Base-by-base conservation (phyloP, 2,113 vertebrate species). In the Nanorana parkeri region DNA sequence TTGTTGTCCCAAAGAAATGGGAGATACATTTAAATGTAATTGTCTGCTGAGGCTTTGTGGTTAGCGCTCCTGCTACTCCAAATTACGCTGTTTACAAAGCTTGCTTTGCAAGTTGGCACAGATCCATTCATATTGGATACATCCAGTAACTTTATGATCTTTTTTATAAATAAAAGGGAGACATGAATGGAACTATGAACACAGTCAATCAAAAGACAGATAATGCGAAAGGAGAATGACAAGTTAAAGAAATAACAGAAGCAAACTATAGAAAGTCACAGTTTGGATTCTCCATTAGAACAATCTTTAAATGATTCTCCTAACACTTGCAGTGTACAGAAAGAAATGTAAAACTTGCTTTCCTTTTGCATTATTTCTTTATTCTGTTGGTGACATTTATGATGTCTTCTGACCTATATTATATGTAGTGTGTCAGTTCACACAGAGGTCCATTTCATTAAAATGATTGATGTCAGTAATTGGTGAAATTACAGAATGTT, bases 81-180 rank as follows among this genome's bases (percentile, higher is more conserved):
- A 82, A 82, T 82, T 82, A 58, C 80, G 67, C 72, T 82, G 80
- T 82, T 82, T 82, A 82, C 80, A 82, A 81, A 81, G 78, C 61
- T 58, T 47, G 80, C 63, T 56, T 82, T 24, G 61, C 69, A 73
- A 75, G 61, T 67, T 82, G 80, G 71, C 69, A 75, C 63, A 66
- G 71, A 65, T 75, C 75, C 69, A 67, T 82, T 81, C 69, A 73
- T 60, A 71, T 80, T 47, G 60, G 79, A 81, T 65, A 56, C 54
- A 82, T 75, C 52, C 80, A 67, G 71, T 67, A 82, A 67, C 61
- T 67, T 82, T 82, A 29, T 82, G 80, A 73, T 81, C 69, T 51
- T 74, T 73, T 47, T 61, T 17, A 65, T 65, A 74, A n/a, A 65
- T 73, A 66, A 81, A 65, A 74, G 24, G 11, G 17, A 55, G 52